These are phyloP conservation scores for Umimayanthus chanpuru DNA, from an alignment of 92 coral and sea anemone genomes.

Conservation along the genomic window DNA sequence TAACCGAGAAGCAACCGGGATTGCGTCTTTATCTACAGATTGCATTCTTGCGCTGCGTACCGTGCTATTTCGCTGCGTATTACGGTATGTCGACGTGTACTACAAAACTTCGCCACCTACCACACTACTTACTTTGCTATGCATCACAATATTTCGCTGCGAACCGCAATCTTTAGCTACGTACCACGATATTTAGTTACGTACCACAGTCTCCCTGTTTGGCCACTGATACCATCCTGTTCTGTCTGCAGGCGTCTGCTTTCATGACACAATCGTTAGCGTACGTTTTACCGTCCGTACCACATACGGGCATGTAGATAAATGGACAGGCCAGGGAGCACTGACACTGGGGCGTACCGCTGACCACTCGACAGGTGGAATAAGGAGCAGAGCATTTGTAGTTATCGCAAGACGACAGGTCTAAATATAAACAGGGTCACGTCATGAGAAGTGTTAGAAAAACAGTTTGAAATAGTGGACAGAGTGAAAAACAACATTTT, in stretches of 20 bases:
- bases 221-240: slow-evolving; percentile 36
- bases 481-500: no score
- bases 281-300: slow-evolving; percentile 50
- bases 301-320: slow-evolving; percentile 55
- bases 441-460: no score
- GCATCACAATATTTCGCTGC: no score
- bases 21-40: no score
- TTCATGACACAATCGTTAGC: slow-evolving; percentile 51
- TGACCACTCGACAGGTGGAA: slow-evolving; percentile 31
- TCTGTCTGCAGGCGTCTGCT: slow-evolving; percentile 48
- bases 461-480: no score
- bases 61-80: no score
- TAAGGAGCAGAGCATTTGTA: slow-evolving; percentile 18
- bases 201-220: slow-evolving; percentile 43
- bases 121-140: no score
- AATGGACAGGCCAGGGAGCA: slow-evolving; percentile 46
- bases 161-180: no score
- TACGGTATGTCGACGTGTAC: no score
- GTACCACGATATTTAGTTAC: not conserved
- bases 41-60: no score
- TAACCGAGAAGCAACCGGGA: no score
- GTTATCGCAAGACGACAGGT: slow-evolving; percentile 3
- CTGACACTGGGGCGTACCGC: slow-evolving; percentile 48
- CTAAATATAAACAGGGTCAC: not conserved
- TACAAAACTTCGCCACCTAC: no score